These are phyloP conservation scores for Alexandromys fortis DNA, from an alignment of 2,113 vertebrate species.

Conservation along the genomic window DNA sequence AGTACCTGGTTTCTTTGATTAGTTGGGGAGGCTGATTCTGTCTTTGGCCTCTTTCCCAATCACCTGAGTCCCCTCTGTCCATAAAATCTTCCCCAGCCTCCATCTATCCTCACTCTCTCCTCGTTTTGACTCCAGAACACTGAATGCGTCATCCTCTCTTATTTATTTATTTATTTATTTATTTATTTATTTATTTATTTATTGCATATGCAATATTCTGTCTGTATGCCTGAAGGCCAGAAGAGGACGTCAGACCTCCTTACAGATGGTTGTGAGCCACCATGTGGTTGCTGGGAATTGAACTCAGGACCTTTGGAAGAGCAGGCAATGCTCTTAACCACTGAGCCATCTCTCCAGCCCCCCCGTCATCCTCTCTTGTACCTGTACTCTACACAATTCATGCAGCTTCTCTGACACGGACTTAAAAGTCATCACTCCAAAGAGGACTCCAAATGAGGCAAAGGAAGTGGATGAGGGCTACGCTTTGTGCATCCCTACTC, in stretches of 20 bases:
- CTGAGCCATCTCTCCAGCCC: too few species aligned
- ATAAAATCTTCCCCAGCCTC: neutral
- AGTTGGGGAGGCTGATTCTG: neutral
- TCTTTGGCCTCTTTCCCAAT: neutral
- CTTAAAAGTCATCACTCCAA: neutral
- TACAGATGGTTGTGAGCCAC: too few species aligned
- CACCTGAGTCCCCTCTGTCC: neutral
- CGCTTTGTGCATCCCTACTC: rapidly evolving
- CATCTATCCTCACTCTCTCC: neutral
- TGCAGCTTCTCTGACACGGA: neutral
- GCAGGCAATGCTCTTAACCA: too few species aligned
- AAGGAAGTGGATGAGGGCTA: neutral
- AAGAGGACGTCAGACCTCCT: too few species aligned
- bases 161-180: too few species aligned
- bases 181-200: too few species aligned
- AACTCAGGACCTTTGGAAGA: too few species aligned
- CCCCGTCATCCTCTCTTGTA: neutral
- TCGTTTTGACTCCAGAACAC: neutral
- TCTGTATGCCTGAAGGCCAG: too few species aligned
- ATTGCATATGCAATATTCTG: too few species aligned
- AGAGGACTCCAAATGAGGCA: neutral
- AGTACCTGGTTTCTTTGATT: slow-evolving; percentile 81
- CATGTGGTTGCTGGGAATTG: too few species aligned
- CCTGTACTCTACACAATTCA: neutral
- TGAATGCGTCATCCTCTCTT: neutral